phyloP scores from a whole-genome alignment of 2,888 invertebrate genomes.

The Notodonta dromedarius region DNA sequence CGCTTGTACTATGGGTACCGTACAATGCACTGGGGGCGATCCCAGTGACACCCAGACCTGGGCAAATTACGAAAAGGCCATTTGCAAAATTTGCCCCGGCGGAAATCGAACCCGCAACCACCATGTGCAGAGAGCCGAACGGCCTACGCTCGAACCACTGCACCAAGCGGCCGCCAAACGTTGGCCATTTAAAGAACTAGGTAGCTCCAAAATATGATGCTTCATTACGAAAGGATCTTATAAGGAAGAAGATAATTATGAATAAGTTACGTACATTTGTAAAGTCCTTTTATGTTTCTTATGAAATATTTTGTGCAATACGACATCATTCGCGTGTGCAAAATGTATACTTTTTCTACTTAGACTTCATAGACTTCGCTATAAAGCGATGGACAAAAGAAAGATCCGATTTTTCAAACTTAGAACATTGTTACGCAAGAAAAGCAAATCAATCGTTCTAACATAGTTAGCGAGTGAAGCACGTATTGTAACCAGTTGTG shows the following conservation, averaged over 20 bases:
- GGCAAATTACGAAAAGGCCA: too few relatives aligned
- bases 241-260: not conserved
- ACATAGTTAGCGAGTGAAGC: slow-evolving; percentile 8
- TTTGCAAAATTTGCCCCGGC: too few relatives aligned
- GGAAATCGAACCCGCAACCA: too few relatives aligned
- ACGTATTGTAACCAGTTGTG: slow-evolving; percentile 32
- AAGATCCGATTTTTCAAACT: not conserved
- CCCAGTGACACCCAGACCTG: too few relatives aligned
- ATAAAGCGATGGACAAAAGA: too few relatives aligned
- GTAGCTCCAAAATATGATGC: not conserved
- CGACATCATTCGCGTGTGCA: not conserved
- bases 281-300: not conserved
- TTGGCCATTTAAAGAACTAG: not conserved
- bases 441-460: not conserved
- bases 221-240: not conserved
- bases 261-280: not conserved
- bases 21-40: too few relatives aligned
- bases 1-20: too few relatives aligned
- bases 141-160: too few relatives aligned
- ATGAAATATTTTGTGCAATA: not conserved
- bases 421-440: slow-evolving; percentile 4
- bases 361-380: too few relatives aligned
- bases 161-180: too few relatives aligned
- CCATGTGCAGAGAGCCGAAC: too few relatives aligned
- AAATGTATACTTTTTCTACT: not conserved